Evolutionary conservation across 2,113 vertebrate genomes (phyloP).

Genomic region (Catagonus wagneri): DNA sequence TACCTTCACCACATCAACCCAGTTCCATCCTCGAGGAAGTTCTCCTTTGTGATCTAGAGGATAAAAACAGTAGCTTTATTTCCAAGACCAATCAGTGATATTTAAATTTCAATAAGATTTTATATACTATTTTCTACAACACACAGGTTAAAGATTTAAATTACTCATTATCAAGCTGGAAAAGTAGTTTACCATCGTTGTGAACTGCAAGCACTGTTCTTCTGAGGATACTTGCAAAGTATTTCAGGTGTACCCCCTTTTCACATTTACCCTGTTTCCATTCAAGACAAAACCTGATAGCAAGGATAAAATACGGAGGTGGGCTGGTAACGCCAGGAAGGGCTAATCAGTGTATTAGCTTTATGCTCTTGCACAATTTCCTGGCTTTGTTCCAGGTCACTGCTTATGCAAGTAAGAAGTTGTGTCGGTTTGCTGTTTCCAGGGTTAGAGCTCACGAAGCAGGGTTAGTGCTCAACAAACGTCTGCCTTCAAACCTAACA

Average conservation of each 20-base stretch:
- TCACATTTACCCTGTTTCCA: not conserved
- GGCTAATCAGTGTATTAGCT: not conserved
- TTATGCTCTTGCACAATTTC: not conserved
- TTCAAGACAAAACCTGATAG: not conserved
- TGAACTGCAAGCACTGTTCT: not conserved
- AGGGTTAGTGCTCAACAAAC: not conserved
- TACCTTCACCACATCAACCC: conserved; percentile 99
- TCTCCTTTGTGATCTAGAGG: conserved; percentile 95
- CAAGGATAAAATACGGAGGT: not conserved
- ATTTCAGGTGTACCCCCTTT: not conserved
- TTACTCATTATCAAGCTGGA: not conserved
- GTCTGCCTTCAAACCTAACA: not conserved
- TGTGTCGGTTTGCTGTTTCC: not conserved
- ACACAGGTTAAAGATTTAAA: not conserved
- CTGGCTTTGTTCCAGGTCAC: not conserved
- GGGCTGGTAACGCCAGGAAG: not conserved
- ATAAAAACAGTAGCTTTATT: conserved; percentile 66
- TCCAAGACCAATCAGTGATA: conserved; percentile 60
- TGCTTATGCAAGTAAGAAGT: not conserved
- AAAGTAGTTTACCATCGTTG: not conserved
- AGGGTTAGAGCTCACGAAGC: not conserved
- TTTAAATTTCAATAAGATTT: not conserved
- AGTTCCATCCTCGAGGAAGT: conserved; percentile 98
- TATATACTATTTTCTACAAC: not conserved
- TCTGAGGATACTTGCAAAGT: not conserved